phyloP scores from a whole-genome alignment of 2,113 vertebrate genomes.

The Hylia prasina region DNA sequence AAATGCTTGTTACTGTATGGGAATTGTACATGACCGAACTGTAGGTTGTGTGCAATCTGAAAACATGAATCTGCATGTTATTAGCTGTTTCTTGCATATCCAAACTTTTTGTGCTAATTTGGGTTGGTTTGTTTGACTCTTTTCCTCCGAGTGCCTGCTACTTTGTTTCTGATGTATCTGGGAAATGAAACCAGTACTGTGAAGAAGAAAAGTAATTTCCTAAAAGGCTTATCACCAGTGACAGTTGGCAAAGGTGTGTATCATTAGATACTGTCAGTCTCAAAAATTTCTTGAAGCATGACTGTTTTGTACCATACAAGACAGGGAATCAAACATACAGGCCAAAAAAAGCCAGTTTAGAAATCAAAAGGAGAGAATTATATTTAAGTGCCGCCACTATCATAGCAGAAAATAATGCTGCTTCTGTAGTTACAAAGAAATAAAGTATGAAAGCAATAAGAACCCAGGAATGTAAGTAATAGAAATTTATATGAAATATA shows the following conservation, averaged over 20 bases:
- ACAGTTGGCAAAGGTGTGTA: background rate
- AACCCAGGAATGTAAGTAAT: background rate
- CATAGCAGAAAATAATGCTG: background rate
- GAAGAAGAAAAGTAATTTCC: background rate
- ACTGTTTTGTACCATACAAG: background rate
- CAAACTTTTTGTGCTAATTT: background rate
- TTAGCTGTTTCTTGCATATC: background rate
- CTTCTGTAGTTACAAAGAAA: background rate
- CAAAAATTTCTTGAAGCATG: background rate
- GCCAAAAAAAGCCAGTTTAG: background rate
- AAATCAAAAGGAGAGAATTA: background rate
- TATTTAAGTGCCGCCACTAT: background rate
- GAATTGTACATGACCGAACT: background rate
- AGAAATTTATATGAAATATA: background rate
- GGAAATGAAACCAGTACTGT: background rate
- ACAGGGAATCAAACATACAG: background rate
- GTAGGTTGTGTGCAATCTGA: background rate
- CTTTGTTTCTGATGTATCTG: background rate
- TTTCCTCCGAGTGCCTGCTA: background rate
- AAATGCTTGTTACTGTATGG: background rate
- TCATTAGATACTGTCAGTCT: background rate
- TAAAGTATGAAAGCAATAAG: background rate
- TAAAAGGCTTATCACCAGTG: background rate
- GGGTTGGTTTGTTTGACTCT: background rate
- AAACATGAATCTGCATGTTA: rapidly evolving